phyloP scores from a whole-genome alignment of 2,888 invertebrate species.

The Hanleya hanleyi region DNA sequence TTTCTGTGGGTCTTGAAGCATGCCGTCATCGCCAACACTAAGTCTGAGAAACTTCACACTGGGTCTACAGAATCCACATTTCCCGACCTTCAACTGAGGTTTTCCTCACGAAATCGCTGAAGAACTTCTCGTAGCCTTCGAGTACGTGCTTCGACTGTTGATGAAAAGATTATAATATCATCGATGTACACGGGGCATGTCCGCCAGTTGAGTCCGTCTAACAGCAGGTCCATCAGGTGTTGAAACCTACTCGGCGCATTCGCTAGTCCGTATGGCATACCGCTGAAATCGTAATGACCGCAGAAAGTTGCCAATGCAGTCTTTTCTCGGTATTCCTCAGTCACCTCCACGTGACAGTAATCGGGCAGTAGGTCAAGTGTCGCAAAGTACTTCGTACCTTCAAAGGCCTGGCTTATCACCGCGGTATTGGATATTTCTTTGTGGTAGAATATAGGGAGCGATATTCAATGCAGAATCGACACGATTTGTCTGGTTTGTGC shows the following conservation, averaged over 20 bases:
- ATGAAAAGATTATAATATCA: not conserved
- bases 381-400: not conserved
- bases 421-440: not conserved
- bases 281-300: not conserved
- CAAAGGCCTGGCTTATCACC: not conserved
- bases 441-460: not conserved
- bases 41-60: not conserved
- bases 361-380: not conserved
- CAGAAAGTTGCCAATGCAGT: not conserved
- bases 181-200: not conserved
- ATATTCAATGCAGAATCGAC: not conserved
- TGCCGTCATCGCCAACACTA: not conserved
- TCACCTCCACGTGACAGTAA: not conserved
- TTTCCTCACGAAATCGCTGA: not conserved
- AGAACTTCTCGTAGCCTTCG: not conserved
- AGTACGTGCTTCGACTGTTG: not conserved
- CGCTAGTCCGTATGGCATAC: not conserved
- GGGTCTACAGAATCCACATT: not conserved
- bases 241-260: conserved; percentile 1
- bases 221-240: not conserved
- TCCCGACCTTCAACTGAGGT: not conserved
- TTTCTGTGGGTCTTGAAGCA: not conserved
- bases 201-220: not conserved
- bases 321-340: not conserved
- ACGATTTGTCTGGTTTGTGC: not conserved